Evolutionary conservation across 2,797 vertebrate species (phyloP).

Genomic region (Ctenopoma multispine): DNA sequence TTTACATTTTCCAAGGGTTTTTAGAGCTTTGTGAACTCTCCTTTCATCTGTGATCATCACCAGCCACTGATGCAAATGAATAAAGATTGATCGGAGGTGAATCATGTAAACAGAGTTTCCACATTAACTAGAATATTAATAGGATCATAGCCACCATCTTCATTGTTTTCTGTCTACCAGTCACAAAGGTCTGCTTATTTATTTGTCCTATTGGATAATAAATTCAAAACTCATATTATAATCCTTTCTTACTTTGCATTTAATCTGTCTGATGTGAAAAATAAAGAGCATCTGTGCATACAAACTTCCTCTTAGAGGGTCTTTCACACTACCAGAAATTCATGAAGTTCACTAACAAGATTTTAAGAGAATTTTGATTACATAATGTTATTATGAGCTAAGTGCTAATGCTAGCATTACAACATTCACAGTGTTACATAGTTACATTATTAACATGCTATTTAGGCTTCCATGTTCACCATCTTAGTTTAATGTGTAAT

Average conservation of each 20-base stretch:
- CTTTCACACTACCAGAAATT: neutral
- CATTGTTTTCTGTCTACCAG: neutral
- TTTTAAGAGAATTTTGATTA: too few relatives aligned
- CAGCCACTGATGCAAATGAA: constrained; percentile 58
- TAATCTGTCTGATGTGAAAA: constrained; percentile 2
- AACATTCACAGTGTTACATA: too few relatives aligned
- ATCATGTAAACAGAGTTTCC: constrained; percentile 54
- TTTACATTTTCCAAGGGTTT: constrained; percentile 16
- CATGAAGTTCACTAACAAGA: neutral
- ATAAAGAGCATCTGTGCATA: constrained; percentile 1
- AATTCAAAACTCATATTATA: neutral
- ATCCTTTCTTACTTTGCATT: neutral
- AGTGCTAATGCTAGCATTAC: too few relatives aligned
- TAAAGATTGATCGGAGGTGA: constrained; percentile 36
- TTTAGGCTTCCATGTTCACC: too few relatives aligned
- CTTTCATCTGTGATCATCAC: constrained; percentile 28
- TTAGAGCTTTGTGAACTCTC: constrained; percentile 16
- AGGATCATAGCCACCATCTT: neutral
- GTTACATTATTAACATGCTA: too few relatives aligned
- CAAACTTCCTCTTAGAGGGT: neutral
- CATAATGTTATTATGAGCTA: too few relatives aligned
- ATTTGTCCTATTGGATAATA: neutral
- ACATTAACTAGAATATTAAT: constrained; percentile 43
- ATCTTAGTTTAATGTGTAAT: too few relatives aligned
- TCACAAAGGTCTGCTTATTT: neutral